Conservation (phyloP, 2,888 invertebrate genomes). For the Stenchaetothrips biformis region DNA sequence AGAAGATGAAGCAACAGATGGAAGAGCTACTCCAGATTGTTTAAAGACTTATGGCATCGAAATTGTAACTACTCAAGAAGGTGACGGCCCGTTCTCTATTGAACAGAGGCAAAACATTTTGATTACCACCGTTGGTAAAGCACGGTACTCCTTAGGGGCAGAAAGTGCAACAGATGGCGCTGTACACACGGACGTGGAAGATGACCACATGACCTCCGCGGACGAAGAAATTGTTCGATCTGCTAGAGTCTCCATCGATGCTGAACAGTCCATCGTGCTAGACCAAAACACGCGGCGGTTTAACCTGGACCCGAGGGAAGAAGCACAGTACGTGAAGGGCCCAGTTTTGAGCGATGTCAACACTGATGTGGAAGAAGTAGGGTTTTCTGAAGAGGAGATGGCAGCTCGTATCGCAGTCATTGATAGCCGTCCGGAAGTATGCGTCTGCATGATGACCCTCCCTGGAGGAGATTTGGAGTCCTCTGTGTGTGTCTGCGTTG, state of each 20-base stretch:
- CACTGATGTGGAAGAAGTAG: conserved; percentile 55
- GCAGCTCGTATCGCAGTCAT: conserved; percentile 35
- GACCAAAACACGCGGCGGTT: conserved; percentile 48
- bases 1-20: conserved; percentile 26
- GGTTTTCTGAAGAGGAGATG: conserved; percentile 40
- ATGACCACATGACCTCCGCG: conserved; percentile 48
- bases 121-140: background rate
- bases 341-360: conserved; percentile 46
- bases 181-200: conserved; percentile 48
- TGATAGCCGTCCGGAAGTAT: conserved; percentile 37
- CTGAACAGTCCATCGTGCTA: conserved; percentile 47
- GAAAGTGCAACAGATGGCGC: background rate
- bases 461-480: background rate
- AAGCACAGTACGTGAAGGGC: conserved; percentile 52
- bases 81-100: conserved; percentile 41
- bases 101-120: conserved; percentile 31
- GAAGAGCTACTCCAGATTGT: conserved; percentile 31
- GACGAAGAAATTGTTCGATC: conserved; percentile 42
- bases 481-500: background rate
- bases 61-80: conserved; percentile 42
- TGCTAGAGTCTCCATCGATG: conserved; percentile 42
- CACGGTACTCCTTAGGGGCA: background rate
- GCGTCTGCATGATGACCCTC: conserved; percentile 36
- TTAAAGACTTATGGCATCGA: conserved; percentile 34
- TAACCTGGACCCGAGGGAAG: conserved; percentile 46